Percentiles rank a stretch among this genome's conserved stretches.
Conservation (phyloP, 2,888 invertebrate genomes). For the Mimumesa dahlbomi region DNA sequence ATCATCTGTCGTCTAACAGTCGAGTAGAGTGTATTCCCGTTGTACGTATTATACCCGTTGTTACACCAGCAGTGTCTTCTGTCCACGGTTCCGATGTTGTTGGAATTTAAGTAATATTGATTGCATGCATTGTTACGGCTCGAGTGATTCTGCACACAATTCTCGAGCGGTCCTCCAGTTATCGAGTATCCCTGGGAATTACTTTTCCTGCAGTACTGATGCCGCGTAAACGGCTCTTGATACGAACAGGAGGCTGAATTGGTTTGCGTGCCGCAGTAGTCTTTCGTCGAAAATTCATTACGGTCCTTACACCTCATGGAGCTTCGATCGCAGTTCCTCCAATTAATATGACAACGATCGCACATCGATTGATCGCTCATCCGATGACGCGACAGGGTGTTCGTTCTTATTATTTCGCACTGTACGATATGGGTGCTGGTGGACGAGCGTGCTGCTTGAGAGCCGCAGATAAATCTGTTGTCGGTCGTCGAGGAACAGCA, state of each 20-base stretch:
- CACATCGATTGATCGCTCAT: not conserved
- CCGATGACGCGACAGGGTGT: no score
- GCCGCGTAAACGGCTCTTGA: slow-evolving; percentile 9
- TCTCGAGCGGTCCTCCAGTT: slow-evolving; percentile 6
- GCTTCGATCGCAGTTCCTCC: not conserved
- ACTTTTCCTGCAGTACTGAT: slow-evolving; percentile 18
- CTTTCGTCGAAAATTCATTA: not conserved
- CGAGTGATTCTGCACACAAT: slow-evolving; percentile 1
- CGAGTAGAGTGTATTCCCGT: not conserved
- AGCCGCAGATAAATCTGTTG: not conserved
- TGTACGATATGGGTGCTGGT: not conserved
- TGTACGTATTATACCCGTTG: not conserved
- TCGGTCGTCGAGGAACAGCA: not conserved
- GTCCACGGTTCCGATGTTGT: not conserved
- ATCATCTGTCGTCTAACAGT: not conserved
- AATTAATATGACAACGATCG: slow-evolving; percentile 1
- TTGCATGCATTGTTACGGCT: slow-evolving; percentile 13
- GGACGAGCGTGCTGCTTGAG: not conserved
- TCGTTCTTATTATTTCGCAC: not conserved
- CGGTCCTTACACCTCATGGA: not conserved
- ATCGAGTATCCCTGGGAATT: slow-evolving; percentile 6
- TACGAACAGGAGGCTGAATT: not conserved
- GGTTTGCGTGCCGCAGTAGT: not conserved
- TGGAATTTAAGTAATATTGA: slow-evolving; percentile 18
- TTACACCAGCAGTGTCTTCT: slow-evolving; percentile 7